Percentiles rank a stretch among this genome's conserved stretches.
Evolutionary conservation across 2,113 vertebrate species (phyloP).

Genomic region (Podilymbus podiceps): DNA sequence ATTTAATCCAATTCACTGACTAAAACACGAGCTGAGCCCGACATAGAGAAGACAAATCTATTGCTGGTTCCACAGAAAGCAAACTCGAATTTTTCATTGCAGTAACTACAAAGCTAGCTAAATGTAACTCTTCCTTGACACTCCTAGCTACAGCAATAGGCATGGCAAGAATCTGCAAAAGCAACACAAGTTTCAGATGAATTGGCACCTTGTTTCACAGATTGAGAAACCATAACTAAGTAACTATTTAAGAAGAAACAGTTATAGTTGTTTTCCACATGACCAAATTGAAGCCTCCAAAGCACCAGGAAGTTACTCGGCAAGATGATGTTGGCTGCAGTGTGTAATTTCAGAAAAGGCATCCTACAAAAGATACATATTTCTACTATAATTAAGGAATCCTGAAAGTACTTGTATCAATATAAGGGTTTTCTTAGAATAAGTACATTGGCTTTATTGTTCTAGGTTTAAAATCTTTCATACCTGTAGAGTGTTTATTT

Average conservation of each 20-base stretch:
- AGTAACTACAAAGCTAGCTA: neutral
- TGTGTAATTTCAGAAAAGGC: neutral
- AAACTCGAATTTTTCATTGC: neutral
- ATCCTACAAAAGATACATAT: neutral
- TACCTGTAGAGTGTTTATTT: neutral
- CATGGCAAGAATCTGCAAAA: neutral
- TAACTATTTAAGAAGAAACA: neutral
- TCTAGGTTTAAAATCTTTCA: neutral
- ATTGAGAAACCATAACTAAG: conserved; percentile 19
- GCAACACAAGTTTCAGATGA: neutral
- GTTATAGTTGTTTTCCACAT: conserved; percentile 11
- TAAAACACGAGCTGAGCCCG: conserved; percentile 66
- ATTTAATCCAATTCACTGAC: conserved; percentile 81
- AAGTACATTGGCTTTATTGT: neutral
- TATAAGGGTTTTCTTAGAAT: neutral
- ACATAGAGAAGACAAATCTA: conserved; percentile 11
- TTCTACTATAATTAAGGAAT: neutral
- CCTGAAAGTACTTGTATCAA: neutral
- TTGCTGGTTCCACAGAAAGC: neutral
- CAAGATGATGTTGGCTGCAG: neutral
- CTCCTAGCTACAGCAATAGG: neutral
- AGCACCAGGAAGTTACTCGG: conserved; percentile 36
- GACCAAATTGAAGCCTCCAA: neutral
- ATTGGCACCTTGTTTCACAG: neutral
- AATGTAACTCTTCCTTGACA: neutral